Evolutionary conservation across 2,113 vertebrate genomes (phyloP).

Genomic region (Loxodonta africana): DNA sequence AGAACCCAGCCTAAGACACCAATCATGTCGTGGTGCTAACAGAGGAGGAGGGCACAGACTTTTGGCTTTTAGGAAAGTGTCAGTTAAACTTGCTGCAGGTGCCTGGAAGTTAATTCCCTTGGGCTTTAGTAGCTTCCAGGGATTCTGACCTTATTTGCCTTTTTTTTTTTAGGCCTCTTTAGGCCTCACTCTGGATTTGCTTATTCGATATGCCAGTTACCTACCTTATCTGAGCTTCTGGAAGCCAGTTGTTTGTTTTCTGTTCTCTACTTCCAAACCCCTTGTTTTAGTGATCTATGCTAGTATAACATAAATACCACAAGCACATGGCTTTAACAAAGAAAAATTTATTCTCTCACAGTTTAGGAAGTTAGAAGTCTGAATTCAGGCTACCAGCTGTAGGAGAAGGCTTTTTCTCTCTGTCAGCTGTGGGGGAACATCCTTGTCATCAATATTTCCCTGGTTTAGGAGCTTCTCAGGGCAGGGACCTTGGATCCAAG

Average conservation of each 20-base stretch:
- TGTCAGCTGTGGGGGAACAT: no score
- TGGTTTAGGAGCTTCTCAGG: no score
- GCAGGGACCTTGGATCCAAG: no score
- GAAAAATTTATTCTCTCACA: no score
- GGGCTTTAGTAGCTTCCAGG: constrained; percentile 9
- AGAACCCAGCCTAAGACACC: no score
- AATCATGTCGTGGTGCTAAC: not conserved
- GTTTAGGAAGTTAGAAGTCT: no score
- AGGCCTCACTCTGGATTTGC: not conserved
- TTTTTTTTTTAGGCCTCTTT: not conserved
- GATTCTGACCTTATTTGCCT: not conserved
- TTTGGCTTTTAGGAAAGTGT: not conserved
- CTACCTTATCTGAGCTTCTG: constrained; percentile 23
- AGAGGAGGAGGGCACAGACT: not conserved
- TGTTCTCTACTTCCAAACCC: not conserved
- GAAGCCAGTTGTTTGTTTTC: not conserved
- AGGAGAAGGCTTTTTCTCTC: no score
- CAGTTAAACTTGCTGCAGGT: not conserved
- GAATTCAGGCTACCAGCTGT: no score
- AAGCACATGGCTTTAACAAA: no score
- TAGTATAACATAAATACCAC: no score
- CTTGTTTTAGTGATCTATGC: no score
- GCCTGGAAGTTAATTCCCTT: not conserved
- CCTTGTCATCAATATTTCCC: no score
- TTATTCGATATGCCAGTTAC: not conserved